Evolutionary conservation across 2,888 invertebrate genomes (phyloP).

Genomic region (Orthonychiurus folsomi): DNA sequence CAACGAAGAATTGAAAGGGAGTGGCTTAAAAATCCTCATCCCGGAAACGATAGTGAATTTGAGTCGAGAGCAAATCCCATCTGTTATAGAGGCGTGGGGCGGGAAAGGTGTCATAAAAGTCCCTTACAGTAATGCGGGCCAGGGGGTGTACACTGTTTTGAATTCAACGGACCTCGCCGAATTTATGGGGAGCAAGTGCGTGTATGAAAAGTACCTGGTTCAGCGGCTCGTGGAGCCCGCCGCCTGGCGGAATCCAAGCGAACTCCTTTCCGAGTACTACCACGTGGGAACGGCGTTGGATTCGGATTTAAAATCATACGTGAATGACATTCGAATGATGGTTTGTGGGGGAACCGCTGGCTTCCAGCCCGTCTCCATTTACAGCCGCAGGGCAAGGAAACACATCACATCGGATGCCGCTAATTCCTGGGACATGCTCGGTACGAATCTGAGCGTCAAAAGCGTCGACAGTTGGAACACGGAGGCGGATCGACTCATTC

Average conservation of each 20-base stretch:
- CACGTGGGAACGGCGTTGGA: neutral
- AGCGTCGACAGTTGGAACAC: neutral
- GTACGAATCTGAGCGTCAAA: slow-evolving; percentile 5
- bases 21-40: neutral
- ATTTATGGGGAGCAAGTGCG: neutral
- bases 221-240: neutral
- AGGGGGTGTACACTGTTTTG: neutral
- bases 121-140: neutral
- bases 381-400: neutral
- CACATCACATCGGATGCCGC: neutral
- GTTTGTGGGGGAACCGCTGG: neutral
- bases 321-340: slow-evolving; percentile 2
- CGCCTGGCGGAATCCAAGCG: neutral
- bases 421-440: slow-evolving; percentile 5
- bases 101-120: neutral
- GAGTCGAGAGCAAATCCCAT: neutral
- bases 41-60: neutral
- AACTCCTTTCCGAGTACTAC: neutral
- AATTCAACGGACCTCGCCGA: neutral
- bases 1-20: slow-evolving; percentile 1
- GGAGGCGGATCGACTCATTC: neutral
- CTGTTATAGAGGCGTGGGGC: neutral
- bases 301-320: neutral
- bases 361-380: neutral
- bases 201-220: neutral